These are phyloP conservation scores for Anthophora plumipes DNA, from an alignment of 2,888 invertebrate species.

Conservation along the genomic window DNA sequence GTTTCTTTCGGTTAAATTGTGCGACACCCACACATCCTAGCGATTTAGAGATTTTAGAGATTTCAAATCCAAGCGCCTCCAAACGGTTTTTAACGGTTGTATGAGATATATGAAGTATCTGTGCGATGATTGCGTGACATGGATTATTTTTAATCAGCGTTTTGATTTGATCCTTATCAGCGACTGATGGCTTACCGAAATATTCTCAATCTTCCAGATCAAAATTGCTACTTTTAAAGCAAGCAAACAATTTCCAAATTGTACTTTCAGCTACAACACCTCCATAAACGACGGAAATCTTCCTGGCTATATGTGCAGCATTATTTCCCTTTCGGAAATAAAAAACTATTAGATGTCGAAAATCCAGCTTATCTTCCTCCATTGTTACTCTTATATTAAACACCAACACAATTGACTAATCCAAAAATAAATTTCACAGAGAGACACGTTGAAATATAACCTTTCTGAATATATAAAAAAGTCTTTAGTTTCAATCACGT, in stretches of 20 bases:
- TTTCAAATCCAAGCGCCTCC: constrained; percentile 11
- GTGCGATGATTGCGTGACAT: constrained; percentile 38
- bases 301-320: no score
- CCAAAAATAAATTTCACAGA: no score
- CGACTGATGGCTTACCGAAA: constrained; percentile 11
- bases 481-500: no score
- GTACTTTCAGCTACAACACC: no score
- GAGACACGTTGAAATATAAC: no score
- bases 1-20: constrained; percentile 19
- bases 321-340: constrained; percentile 49
- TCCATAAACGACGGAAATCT: no score
- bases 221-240: constrained; percentile 42
- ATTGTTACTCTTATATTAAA: constrained; percentile 40
- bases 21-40: constrained; percentile 28
- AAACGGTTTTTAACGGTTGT: constrained; percentile 24
- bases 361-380: constrained; percentile 43
- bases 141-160: no score
- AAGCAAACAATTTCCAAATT: constrained; percentile 36
- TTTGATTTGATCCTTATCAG: constrained; percentile 31
- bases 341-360: constrained; percentile 49
- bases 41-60: no score
- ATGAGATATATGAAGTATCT: constrained; percentile 1
- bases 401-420: constrained; percentile 38
- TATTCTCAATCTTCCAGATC: constrained; percentile 37
- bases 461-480: no score